These are phyloP conservation scores for Pao palembangensis DNA, from an alignment of 2,113 vertebrate genomes.

Conservation along the genomic window DNA sequence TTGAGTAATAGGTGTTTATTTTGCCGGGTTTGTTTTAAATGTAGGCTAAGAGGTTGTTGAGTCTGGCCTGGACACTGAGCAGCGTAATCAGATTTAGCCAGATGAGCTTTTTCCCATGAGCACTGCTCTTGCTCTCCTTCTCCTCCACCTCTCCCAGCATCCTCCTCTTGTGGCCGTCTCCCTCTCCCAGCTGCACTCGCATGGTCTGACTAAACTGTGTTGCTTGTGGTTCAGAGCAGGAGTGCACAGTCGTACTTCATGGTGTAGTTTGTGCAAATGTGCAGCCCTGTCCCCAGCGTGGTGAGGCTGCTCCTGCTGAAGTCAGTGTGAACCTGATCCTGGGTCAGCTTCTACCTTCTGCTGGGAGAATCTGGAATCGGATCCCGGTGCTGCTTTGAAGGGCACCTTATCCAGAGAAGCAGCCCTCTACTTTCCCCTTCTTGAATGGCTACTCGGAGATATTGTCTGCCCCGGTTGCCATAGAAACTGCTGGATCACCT, in stretches of 20 bases:
- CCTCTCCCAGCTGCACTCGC: too few species aligned
- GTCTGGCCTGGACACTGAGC: slow-evolving; percentile 43
- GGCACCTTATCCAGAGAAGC: slow-evolving; percentile 32
- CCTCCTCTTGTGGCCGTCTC: slow-evolving; percentile 1
- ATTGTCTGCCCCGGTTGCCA: slow-evolving; percentile 60
- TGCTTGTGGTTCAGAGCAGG: too few species aligned
- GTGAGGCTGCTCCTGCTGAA: too few species aligned
- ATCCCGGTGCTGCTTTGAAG: slow-evolving; percentile 31
- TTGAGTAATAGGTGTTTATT: neutral
- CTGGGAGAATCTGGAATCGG: slow-evolving; percentile 35
- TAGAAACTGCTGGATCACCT: slow-evolving; percentile 47
- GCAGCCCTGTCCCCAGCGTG: too few species aligned
- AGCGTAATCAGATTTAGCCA: slow-evolving; percentile 53
- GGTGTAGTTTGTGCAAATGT: too few species aligned
- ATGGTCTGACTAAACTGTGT: too few species aligned
- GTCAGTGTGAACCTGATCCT: slow-evolving; percentile 3
- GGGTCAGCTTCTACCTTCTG: slow-evolving; percentile 8
- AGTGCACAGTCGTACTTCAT: too few species aligned
- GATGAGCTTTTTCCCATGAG: slow-evolving; percentile 35
- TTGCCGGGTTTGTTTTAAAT: slow-evolving; percentile 20
- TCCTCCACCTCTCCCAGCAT: neutral
- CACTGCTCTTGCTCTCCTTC: neutral
- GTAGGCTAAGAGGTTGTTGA: slow-evolving; percentile 48
- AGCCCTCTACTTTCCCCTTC: slow-evolving; percentile 1
- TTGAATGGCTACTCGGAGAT: slow-evolving; percentile 18